Percentiles rank a stretch among this genome's conserved stretches.
Evolutionary conservation across 2,888 invertebrate species (phyloP).

Genomic region (Drosophila imparisetae): DNA sequence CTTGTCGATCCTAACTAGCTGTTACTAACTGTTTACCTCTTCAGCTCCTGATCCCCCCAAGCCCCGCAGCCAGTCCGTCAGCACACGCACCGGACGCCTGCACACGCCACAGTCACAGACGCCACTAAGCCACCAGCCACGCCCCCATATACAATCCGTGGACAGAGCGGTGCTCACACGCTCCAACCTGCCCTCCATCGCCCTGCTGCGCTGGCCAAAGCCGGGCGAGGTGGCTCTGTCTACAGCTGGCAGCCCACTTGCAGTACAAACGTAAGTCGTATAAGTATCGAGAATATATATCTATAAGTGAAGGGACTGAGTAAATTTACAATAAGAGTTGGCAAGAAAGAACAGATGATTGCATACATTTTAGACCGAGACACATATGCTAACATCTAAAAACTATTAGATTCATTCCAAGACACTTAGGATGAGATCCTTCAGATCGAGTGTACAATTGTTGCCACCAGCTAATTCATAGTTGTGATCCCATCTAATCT

Average conservation of each 20-base stretch:
- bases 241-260: conserved; percentile 83
- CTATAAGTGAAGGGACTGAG: not conserved
- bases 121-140: not conserved
- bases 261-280: conserved; percentile 78
- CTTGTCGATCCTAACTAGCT: not conserved
- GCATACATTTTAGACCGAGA: too few relatives aligned
- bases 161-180: not conserved
- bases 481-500: not conserved
- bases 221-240: conserved; percentile 84
- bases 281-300: not conserved
- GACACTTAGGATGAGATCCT: not conserved
- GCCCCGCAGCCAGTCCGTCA: conserved; percentile 63
- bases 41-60: conserved; percentile 62
- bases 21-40: not conserved
- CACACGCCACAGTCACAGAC: conserved; percentile 42
- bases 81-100: conserved; percentile 6
- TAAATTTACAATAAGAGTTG: too few relatives aligned
- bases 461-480: not conserved
- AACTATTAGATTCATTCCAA: not conserved
- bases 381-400: too few relatives aligned
- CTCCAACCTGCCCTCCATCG: conserved; percentile 65
- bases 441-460: not conserved
- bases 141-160: conserved; percentile 9
- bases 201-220: conserved; percentile 83
- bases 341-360: too few relatives aligned